Base-by-base conservation (phyloP, 2,113 vertebrate genomes). In the Scortum barcoo region DNA sequence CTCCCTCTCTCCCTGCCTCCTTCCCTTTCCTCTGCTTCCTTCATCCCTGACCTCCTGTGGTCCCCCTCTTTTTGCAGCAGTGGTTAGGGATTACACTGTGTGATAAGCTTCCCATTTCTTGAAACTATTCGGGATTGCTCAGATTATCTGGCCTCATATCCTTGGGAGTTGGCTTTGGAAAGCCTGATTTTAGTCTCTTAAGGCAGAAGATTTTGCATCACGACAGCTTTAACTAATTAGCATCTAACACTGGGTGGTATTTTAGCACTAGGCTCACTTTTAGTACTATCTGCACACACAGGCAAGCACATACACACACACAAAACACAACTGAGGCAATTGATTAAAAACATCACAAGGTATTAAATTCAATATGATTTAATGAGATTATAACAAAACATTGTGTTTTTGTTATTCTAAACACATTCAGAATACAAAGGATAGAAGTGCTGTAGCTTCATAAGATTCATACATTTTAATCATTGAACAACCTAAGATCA, bases 71-170 rank as follows among this genome's bases (percentile, higher is more conserved):
- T 85, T 86, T 88, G 83, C 71, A 91, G 85, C 86, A 91, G 89
- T 70, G 83, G 79, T 92, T 89, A 80, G n/a, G 85, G 95, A 96
- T 96, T 95, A 95, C 76, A 85, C 76, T 93, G 95, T 94, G 95
- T 96, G 94, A 95, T 97, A 96, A 97, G 91, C 95, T 91, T 88
- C 95, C 95, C 94, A 94, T 95, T 94, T 94, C 90, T 95, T 91
- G 78, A 95, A 95, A 95, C 94, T 94, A 89, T 94, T 92, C 93
- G 73, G 91, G 95, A 95, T 96, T 95, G 89, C 85, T 81, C 86
- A 87, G 92, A 93, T 96, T 95, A 97, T 94, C 93, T 76, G 67
- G 75, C 84, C 91, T 92, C 93, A 94, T 95, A 96, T 92, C 87
- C 87, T 88, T 75, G 74, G 90, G 91, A 93, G 90, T 88, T 84